Evolutionary conservation across 2,113 vertebrate genomes (phyloP).

Genomic region (Labeo catla): DNA sequence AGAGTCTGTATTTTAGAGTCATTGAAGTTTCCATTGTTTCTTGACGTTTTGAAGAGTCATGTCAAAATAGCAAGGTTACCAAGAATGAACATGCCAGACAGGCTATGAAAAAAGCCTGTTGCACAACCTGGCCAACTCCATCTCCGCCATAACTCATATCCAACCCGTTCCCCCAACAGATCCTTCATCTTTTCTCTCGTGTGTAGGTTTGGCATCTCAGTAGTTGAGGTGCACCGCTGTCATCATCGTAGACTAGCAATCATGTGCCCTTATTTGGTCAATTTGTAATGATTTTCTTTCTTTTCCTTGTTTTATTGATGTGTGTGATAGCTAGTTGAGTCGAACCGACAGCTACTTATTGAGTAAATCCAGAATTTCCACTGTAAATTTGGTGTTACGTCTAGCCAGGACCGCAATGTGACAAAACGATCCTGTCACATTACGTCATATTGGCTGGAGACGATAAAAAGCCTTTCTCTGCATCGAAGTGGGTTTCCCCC

Average conservation of each 20-base stretch:
- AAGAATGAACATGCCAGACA: constrained; percentile 29
- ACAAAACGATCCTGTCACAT: constrained; percentile 86
- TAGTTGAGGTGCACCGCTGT: constrained; percentile 74
- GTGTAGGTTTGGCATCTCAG: constrained; percentile 74
- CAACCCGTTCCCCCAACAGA: constrained; percentile 57
- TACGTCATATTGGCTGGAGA: constrained; percentile 88
- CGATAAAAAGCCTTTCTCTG: constrained; percentile 78
- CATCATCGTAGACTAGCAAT: constrained; percentile 50
- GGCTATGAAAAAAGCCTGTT: constrained; percentile 60
- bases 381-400: constrained; percentile 61
- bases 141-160: not conserved
- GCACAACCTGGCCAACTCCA: constrained; percentile 50
- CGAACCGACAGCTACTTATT: constrained; percentile 62
- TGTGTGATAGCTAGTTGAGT: constrained; percentile 66
- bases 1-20: not conserved
- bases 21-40: not conserved
- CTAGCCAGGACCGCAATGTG: constrained; percentile 90
- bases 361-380: constrained; percentile 68
- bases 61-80: constrained; percentile 25
- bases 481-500: constrained; percentile 88
- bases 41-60: not conserved
- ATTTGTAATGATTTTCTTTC: constrained; percentile 73
- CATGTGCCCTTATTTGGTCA: constrained; percentile 53
- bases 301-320: constrained; percentile 66
- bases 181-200: constrained; percentile 68